Evolutionary conservation across 1,140 invertebrate species (phyloP).

Genomic region (Bilobella aurantiaca): DNA sequence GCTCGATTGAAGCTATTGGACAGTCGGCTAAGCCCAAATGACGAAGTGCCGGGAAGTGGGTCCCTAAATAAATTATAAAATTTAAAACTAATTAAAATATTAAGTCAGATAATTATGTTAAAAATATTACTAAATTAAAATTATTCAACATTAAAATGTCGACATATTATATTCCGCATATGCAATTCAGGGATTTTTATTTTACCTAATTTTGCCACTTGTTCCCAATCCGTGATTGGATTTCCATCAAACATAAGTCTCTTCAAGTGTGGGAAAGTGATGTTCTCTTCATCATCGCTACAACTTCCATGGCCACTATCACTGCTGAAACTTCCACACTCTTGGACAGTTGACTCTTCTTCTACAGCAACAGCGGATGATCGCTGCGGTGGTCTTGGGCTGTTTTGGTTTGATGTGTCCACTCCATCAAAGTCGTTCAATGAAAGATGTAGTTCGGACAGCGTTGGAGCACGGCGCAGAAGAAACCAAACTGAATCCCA

Average conservation of each 20-base stretch:
- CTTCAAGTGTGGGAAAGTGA: conserved; percentile 34
- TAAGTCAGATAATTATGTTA: too few relatives aligned
- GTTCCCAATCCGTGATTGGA: conserved; percentile 65
- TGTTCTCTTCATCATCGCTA: conserved; percentile 30
- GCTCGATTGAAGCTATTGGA: conserved; percentile 48
- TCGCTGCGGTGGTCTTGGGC: conserved; percentile 27
- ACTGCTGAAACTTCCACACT: conserved; percentile 41
- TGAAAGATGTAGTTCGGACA: conserved; percentile 82
- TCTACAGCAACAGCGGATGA: too few relatives aligned
- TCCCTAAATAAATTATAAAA: conserved; percentile 14
- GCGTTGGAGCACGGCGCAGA: conserved; percentile 55
- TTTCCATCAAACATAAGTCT: conserved; percentile 45
- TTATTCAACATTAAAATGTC: too few relatives aligned
- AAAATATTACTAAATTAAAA: too few relatives aligned
- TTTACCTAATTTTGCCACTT: conserved; percentile 65
- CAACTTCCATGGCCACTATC: conserved; percentile 33
- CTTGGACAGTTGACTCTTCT: conserved; percentile 54
- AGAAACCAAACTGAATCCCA: conserved; percentile 71
- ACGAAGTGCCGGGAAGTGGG: conserved; percentile 65
- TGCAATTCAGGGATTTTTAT: too few relatives aligned
- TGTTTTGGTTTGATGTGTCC: conserved; percentile 53
- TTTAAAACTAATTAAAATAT: too few relatives aligned
- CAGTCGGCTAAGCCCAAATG: conserved; percentile 75
- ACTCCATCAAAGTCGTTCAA: conserved; percentile 72
- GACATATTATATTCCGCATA: too few relatives aligned